Conservation (phyloP, 2,113 vertebrate species). For the Thamnaconus septentrionalis region DNA sequence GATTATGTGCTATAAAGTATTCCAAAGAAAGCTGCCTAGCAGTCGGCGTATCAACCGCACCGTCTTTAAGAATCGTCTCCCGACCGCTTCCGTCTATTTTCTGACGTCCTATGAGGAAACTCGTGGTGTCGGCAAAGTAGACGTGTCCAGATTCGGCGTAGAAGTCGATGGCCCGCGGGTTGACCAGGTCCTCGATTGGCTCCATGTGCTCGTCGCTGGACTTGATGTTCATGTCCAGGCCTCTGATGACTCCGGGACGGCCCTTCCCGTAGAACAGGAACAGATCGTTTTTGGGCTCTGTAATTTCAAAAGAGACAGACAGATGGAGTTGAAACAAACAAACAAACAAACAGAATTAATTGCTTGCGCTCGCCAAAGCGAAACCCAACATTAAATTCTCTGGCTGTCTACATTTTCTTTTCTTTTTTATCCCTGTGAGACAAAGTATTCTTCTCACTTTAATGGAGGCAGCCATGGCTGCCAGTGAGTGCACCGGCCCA, state of each 20-base stretch:
- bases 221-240: constrained; percentile 94
- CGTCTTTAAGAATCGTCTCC: constrained; percentile 96
- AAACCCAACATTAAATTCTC: constrained; percentile 61
- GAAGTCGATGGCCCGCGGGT: constrained; percentile 94
- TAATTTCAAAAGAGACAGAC: constrained; percentile 57
- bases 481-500: constrained; percentile 57
- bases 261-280: constrained; percentile 99
- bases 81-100: constrained; percentile 90
- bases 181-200: constrained; percentile 94
- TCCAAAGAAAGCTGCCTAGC: too few relatives aligned
- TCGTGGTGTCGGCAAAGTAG: constrained; percentile 98
- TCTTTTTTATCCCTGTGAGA: constrained; percentile 40
- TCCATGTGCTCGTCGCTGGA: constrained; percentile 93
- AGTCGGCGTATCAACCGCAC: constrained; percentile 60
- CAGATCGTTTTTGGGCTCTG: constrained; percentile 94
- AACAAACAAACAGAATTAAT: constrained; percentile 42
- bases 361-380: constrained; percentile 66
- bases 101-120: constrained; percentile 94
- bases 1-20: too few relatives aligned
- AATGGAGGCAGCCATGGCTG: constrained; percentile 75
- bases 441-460: constrained; percentile 58
- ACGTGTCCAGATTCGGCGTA: constrained; percentile 90
- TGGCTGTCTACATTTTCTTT: constrained; percentile 38
- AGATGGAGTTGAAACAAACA: constrained; percentile 48
- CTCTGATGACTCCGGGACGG: constrained; percentile 91